Conservation (phyloP, 37 sponge, comb jelly and placozoan genomes). For the Geodia barretti region DNA sequence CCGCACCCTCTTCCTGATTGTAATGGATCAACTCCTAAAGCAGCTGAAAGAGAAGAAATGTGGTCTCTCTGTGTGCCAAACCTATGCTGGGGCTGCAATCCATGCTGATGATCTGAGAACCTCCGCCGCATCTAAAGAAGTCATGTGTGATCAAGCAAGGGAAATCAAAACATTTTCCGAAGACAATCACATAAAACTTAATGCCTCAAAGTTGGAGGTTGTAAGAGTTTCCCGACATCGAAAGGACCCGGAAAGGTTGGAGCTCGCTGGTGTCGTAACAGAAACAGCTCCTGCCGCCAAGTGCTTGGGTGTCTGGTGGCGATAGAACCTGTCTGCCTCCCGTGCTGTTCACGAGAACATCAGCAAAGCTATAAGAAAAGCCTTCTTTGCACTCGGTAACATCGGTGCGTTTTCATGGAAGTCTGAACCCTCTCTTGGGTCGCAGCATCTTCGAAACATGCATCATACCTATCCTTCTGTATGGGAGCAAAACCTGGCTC, state of each 20-base stretch:
- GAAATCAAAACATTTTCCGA: neutral
- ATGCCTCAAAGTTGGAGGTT: too few species aligned
- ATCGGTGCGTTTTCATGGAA: too few species aligned
- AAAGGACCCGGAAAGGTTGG: too few species aligned
- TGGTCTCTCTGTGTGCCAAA: slow-evolving; percentile 7
- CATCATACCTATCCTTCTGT: too few species aligned
- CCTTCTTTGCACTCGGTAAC: slow-evolving; percentile 14
- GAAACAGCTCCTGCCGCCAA: neutral
- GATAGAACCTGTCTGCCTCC: slow-evolving; percentile 3
- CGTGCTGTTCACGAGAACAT: slow-evolving; percentile 21
- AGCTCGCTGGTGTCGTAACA: neutral
- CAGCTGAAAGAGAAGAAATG: neutral
- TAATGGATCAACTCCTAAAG: slow-evolving; percentile 13
- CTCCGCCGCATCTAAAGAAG: neutral
- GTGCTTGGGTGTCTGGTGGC: slow-evolving; percentile 21
- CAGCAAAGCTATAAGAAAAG: slow-evolving; percentile 22
- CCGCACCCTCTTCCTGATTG: slow-evolving; percentile 1
- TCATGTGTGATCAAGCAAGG: neutral
- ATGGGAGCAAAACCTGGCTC: neutral
- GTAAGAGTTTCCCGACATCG: too few species aligned
- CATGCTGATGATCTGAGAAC: slow-evolving; percentile 28
- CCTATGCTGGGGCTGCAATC: slow-evolving; percentile 5
- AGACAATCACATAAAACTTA: neutral
- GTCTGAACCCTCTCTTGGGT: slow-evolving; percentile 4
- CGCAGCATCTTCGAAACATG: slow-evolving; percentile 19